Percentiles rank a stretch among this genome's conserved stretches.
Evolutionary conservation across 2,888 invertebrate genomes (phyloP).

Genomic region (Ormia ochracea): DNA sequence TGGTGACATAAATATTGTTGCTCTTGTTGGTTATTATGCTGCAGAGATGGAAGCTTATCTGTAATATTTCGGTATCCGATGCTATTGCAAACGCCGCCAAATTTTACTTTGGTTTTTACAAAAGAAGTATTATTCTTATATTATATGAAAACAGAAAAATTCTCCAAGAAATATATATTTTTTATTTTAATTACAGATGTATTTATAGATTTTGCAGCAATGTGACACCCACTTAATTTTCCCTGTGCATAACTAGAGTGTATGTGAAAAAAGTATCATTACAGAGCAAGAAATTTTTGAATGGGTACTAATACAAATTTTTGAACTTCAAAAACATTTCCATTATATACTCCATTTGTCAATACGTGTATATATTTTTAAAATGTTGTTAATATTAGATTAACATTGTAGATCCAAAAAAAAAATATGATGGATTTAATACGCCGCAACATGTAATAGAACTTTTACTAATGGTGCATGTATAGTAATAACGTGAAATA

Average conservation of each 20-base stretch:
- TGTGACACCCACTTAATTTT: slow-evolving; percentile 28
- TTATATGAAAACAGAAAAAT: not conserved
- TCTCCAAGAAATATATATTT: not conserved
- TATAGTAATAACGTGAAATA: no score
- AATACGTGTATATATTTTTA: no score
- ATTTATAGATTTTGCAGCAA: slow-evolving; percentile 38
- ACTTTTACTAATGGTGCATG: no score
- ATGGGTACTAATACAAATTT: no score
- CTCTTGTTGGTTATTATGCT: no score
- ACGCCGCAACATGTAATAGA: no score
- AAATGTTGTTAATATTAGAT: no score
- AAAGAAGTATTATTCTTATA: slow-evolving; percentile 46
- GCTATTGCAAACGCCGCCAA: slow-evolving; percentile 12
- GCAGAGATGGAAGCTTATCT: not conserved
- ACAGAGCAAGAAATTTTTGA: not conserved
- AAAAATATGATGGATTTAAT: no score
- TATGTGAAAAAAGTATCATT: not conserved
- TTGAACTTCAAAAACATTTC: no score
- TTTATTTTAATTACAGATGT: slow-evolving; percentile 9
- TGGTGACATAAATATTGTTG: no score
- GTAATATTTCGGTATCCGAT: not conserved
- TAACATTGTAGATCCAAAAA: no score
- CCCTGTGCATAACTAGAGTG: not conserved
- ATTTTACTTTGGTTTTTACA: slow-evolving; percentile 9
- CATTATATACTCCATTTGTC: no score